These are phyloP conservation scores for Lontra canadensis DNA, from an alignment of 2,113 vertebrate genomes.

Conservation along the genomic window DNA sequence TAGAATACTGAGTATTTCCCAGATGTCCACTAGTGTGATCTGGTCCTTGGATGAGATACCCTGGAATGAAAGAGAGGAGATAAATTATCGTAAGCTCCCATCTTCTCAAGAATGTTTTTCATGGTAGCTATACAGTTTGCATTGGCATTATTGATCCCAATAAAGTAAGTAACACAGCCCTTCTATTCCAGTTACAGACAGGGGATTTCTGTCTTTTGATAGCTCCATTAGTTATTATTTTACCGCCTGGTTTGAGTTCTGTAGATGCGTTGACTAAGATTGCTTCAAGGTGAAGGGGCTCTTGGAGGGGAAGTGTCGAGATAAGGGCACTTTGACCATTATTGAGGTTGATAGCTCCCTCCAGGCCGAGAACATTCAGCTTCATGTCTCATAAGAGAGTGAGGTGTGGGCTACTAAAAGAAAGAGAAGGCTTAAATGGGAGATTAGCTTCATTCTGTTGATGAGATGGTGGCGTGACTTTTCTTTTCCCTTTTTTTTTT, in stretches of 20 bases:
- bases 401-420: not conserved
- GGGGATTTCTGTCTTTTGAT: not conserved
- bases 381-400: not conserved
- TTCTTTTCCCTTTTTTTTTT: not conserved
- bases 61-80: not conserved
- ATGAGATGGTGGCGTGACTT: not conserved
- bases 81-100: not conserved
- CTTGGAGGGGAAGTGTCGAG: not conserved
- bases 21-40: not conserved
- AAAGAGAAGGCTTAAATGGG: not conserved
- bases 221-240: not conserved
- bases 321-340: not conserved
- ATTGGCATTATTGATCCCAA: not conserved
- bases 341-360: not conserved
- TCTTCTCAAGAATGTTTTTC: not conserved
- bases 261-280: not conserved
- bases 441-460: not conserved
- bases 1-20: not conserved
- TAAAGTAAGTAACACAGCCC: not conserved
- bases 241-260: not conserved
- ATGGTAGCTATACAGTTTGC: not conserved
- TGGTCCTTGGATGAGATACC: not conserved
- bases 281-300: not conserved
- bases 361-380: not conserved
- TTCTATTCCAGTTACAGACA: not conserved